Conservation (phyloP, 2,888 invertebrate species). For the Trichogramma dendrolimi region DNA sequence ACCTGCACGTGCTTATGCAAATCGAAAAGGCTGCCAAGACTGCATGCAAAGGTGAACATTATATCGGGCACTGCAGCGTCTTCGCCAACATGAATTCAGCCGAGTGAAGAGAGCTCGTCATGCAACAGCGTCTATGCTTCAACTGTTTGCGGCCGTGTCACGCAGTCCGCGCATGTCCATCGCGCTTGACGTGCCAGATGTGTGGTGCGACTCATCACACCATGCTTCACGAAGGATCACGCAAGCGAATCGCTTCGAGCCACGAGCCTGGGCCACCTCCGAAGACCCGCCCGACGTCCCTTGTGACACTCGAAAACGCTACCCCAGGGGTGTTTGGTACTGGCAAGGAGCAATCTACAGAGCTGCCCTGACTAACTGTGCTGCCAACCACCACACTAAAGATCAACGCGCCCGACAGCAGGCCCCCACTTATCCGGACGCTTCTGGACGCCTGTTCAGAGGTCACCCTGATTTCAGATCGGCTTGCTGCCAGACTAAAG, state of each 20-base stretch:
- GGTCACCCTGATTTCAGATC: neutral
- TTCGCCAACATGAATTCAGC: too few relatives aligned
- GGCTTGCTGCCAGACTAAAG: neutral
- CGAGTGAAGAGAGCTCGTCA: neutral
- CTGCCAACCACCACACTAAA: neutral
- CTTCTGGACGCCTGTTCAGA: conserved; percentile 10
- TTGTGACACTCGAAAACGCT: neutral
- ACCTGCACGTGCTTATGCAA: neutral
- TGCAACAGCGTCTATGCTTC: neutral
- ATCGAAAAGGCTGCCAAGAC: neutral
- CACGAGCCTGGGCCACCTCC: neutral
- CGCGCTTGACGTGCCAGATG: neutral
- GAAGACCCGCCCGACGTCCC: neutral
- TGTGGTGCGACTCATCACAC: neutral
- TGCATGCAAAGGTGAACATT: neutral
- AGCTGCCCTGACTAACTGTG: neutral
- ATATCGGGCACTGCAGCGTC: neutral
- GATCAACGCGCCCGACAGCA: neutral
- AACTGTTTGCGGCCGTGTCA: neutral
- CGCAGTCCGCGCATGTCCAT: neutral
- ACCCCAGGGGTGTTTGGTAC: neutral
- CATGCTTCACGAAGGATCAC: neutral
- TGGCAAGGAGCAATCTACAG: neutral
- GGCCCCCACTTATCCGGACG: neutral
- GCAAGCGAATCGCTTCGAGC: neutral